phyloP scores from a whole-genome alignment of 2,888 invertebrate species.

The Trichogramma evanescens region DNA sequence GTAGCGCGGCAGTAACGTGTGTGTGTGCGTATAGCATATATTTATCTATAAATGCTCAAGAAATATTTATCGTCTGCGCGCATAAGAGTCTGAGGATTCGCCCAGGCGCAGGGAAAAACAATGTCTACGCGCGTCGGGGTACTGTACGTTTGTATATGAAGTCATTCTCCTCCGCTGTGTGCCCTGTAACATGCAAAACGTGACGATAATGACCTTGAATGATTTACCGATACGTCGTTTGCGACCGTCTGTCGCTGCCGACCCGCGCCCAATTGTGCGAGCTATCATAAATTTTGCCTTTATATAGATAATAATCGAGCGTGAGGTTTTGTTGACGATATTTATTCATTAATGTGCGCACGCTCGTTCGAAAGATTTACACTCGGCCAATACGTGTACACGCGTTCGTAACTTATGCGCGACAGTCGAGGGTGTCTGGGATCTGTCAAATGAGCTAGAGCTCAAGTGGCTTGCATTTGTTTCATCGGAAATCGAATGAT shows the following conservation, averaged over 20 bases:
- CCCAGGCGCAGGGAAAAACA: too few relatives aligned
- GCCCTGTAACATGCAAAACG: neutral
- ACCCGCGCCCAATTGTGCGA: neutral
- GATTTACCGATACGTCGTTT: constrained; percentile 13
- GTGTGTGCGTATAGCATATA: neutral
- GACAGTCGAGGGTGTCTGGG: too few relatives aligned
- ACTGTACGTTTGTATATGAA: constrained; percentile 9
- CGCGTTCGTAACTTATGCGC: too few relatives aligned
- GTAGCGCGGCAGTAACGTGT: constrained; percentile 25
- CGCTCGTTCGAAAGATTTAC: neutral
- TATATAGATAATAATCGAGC: neutral
- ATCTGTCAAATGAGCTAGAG: too few relatives aligned
- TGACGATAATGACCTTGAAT: constrained; percentile 23
- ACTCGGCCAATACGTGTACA: neutral
- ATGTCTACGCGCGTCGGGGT: too few relatives aligned
- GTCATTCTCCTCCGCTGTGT: constrained; percentile 14
- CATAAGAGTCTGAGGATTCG: neutral
- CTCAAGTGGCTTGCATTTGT: too few relatives aligned
- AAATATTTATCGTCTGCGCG: neutral
- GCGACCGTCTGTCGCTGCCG: neutral
- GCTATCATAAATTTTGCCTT: constrained; percentile 11
- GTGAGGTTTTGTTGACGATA: constrained; percentile 4
- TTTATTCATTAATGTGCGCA: constrained; percentile 12
- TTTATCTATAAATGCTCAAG: neutral
- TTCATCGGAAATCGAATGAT: too few relatives aligned